Evolutionary conservation across 2,113 vertebrate genomes (phyloP).

Genomic region (Smithornis capensis): DNA sequence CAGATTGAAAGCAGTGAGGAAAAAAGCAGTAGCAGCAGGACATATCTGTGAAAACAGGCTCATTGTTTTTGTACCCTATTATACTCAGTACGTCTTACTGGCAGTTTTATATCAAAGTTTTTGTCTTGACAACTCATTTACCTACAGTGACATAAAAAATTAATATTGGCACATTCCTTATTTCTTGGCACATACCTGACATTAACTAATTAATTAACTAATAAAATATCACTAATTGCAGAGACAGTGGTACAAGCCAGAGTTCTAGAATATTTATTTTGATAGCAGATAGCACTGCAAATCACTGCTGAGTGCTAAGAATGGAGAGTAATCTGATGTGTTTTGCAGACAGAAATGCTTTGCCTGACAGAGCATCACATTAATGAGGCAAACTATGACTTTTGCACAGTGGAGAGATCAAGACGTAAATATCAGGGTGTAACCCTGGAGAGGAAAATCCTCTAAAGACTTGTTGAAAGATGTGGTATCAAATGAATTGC

Average conservation of each 20-base stretch:
- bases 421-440: slow-evolving; percentile 67
- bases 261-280: not conserved
- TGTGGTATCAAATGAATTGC: slow-evolving; percentile 81
- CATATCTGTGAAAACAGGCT: slow-evolving; percentile 54
- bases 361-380: slow-evolving; percentile 30
- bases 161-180: slow-evolving; percentile 61
- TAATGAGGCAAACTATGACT: slow-evolving; percentile 38
- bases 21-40: slow-evolving; percentile 8
- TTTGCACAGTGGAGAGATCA: slow-evolving; percentile 45
- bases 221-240: slow-evolving; percentile 77
- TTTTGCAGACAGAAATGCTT: slow-evolving; percentile 22
- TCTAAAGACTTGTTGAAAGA: slow-evolving; percentile 77
- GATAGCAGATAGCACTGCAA: slow-evolving; percentile 33
- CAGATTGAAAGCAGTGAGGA: not conserved
- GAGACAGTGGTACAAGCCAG: slow-evolving; percentile 2
- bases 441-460: slow-evolving; percentile 72
- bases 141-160: slow-evolving; percentile 63
- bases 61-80: slow-evolving; percentile 58
- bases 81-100: slow-evolving; percentile 56
- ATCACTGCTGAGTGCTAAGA: not conserved
- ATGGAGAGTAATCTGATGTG: slow-evolving; percentile 11
- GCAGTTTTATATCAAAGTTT: slow-evolving; percentile 59
- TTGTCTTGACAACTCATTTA: slow-evolving; percentile 74
- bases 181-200: slow-evolving; percentile 55
- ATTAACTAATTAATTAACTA: slow-evolving; percentile 72